phyloP scores from a whole-genome alignment of 2,888 invertebrate species.

The Cosmia trapezina region DNA sequence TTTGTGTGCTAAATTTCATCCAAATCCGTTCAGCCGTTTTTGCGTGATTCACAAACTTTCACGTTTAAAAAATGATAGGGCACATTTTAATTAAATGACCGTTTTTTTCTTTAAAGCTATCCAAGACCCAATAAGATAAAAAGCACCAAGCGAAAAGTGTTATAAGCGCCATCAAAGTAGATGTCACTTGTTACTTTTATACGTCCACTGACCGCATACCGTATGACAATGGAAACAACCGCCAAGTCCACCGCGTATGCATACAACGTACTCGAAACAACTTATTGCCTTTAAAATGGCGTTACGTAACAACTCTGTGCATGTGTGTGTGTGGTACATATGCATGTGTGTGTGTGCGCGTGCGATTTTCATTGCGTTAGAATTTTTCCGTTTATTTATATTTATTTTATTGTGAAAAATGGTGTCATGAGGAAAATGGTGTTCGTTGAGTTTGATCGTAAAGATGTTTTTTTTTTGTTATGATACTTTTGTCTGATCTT shows the following conservation, averaged over 20 bases:
- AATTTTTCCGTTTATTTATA: conserved; percentile 71
- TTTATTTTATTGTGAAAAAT: conserved; percentile 58
- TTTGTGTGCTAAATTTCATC: too few species aligned
- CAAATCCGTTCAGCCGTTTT: too few species aligned
- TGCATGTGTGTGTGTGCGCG: conserved; percentile 57
- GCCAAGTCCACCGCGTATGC: conserved; percentile 69
- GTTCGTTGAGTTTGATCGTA: conserved; percentile 16
- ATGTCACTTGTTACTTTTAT: background rate
- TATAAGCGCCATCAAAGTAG: background rate
- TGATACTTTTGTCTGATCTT: background rate
- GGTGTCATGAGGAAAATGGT: conserved; percentile 52
- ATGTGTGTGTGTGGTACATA: conserved; percentile 44
- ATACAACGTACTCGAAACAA: conserved; percentile 77
- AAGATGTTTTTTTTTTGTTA: conserved; percentile 16
- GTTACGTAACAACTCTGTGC: conserved; percentile 75
- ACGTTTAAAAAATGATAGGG: too few species aligned
- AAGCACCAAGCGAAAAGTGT: background rate
- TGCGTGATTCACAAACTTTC: too few species aligned
- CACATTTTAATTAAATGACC: background rate
- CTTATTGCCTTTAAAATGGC: conserved; percentile 82
- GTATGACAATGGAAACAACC: conserved; percentile 75
- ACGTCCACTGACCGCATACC: background rate
- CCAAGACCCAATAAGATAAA: background rate
- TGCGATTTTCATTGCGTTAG: conserved; percentile 69
- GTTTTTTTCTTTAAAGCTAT: background rate